Percentiles rank a stretch among this genome's conserved stretches.
These are phyloP conservation scores for Asarcornis scutulata DNA, from an alignment of 2,113 vertebrate genomes.

Conservation along the genomic window DNA sequence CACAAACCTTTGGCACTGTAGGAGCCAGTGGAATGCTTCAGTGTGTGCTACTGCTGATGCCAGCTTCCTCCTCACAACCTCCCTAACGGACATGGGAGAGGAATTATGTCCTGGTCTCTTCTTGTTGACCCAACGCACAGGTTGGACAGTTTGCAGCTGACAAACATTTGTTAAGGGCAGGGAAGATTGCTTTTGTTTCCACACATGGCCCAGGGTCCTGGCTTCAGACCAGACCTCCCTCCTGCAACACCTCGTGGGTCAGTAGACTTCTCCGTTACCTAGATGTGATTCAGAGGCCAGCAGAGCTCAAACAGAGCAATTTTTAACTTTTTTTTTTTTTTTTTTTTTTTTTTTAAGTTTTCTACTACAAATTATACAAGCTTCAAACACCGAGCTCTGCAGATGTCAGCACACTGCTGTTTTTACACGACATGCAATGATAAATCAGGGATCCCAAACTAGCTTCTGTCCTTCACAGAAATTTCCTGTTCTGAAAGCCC, in stretches of 20 bases:
- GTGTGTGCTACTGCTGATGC: background rate
- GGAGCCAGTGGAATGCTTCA: background rate
- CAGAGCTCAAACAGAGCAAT: background rate
- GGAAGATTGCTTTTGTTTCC: background rate
- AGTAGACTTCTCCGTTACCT: background rate
- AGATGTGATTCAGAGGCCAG: background rate
- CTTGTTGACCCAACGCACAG: background rate
- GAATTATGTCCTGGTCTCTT: background rate
- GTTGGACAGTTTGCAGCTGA: background rate
- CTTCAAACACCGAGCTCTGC: background rate
- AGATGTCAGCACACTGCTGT: background rate
- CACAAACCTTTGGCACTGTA: background rate
- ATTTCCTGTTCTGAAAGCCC: background rate
- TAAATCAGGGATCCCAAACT: conserved; percentile 7
- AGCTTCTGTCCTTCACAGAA: conserved; percentile 32
- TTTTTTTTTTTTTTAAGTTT: background rate
- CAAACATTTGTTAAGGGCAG: background rate
- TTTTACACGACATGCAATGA: background rate
- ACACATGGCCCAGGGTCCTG: background rate
- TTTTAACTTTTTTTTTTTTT: background rate
- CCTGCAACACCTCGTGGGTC: background rate
- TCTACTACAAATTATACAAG: background rate
- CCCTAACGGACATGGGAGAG: background rate
- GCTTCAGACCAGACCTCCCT: conserved; percentile 24
- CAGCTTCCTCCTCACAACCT: conserved; percentile 2